Conservation (phyloP, 1,140 invertebrate genomes). For the Scaptomyza montana region DNA sequence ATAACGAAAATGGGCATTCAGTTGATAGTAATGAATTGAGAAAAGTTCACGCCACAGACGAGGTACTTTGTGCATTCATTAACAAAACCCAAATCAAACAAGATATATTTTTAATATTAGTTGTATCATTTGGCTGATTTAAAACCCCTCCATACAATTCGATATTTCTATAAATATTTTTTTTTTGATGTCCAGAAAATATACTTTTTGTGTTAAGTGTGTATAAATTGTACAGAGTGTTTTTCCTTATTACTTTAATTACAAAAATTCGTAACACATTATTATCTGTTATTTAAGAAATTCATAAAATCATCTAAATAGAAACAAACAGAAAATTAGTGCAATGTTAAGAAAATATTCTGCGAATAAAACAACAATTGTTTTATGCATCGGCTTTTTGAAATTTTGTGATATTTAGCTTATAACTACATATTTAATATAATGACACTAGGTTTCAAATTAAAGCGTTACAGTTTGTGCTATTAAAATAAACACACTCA, state of each 20-base stretch:
- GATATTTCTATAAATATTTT: conserved; percentile 62
- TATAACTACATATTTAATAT: no score
- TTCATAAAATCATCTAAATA: background rate
- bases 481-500: background rate
- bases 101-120: conserved; percentile 56
- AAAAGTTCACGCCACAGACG: conserved; percentile 84
- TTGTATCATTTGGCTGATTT: conserved; percentile 69
- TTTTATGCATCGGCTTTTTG: background rate
- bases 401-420: background rate
- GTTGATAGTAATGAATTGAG: conserved; percentile 84
- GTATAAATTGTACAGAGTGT: conserved; percentile 80
- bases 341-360: conserved; percentile 19
- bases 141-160: conserved; percentile 58
- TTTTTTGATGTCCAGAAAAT: conserved; percentile 42
- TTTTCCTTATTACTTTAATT: conserved; percentile 37
- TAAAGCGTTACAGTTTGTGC: no score
- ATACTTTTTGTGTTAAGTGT: conserved; percentile 74
- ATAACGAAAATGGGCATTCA: conserved; percentile 84
- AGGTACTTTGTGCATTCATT: conserved; percentile 84
- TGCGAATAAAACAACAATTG: conserved; percentile 5
- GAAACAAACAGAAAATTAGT: conserved; percentile 1
- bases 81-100: conserved; percentile 44
- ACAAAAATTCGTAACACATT: conserved; percentile 33
- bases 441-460: no score
- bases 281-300: conserved; percentile 2